Evolutionary conservation across 2,113 vertebrate genomes (phyloP), one percentile per base, ranked within the genome.

Genomic region (Macrotis lagotis): DNA sequence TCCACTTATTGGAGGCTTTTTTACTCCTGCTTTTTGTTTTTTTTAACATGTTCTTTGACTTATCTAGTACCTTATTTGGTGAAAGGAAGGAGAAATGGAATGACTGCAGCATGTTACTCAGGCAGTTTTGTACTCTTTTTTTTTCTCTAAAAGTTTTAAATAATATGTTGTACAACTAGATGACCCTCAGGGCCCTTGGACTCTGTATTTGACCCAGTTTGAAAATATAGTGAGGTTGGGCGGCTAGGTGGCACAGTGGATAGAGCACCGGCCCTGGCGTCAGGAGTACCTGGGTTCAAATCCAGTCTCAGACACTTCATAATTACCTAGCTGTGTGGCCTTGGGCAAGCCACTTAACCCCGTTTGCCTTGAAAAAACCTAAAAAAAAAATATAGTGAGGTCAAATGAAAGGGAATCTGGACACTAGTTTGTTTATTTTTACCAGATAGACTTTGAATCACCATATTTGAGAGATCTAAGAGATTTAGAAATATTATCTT

Each of bases 361-460:
- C n/a, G n/a, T n/a, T n/a, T n/a, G n/a, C n/a, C n/a, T n/a, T n/a
- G n/a, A n/a, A n/a, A n/a, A n/a, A n/a, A n/a, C n/a, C n/a, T n/a
- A n/a, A n/a, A n/a, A n/a, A n/a, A n/a, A n/a, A n/a, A n/a, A n/a
- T n/a, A n/a, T 91, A 48, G n/a, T 93, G 92, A 93, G 50, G 50
- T 83, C 66, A 83, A 66, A 11, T 92, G 10, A 90, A 6, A 92
- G 66, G 55, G 83, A 94, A 92, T 16, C 93, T 94, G 66, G 3
- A 24, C 66, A 83, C n/a, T 44, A 48, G 25, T 50, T 53, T 96
- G 26, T 94, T 19, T 95, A 14, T 96, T 51, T 26, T 91, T 37
- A 92, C 0, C 31, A 66, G 14, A 59, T 83, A 94, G 66, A 59
- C 66, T 95, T 93, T 91, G 50, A 96, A 47, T 96, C 90, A 91